A percentile compares a stretch with the other conserved stretches of the same genome.
phyloP scores from a whole-genome alignment of 2,888 invertebrate species.

The Timandra comae region DNA sequence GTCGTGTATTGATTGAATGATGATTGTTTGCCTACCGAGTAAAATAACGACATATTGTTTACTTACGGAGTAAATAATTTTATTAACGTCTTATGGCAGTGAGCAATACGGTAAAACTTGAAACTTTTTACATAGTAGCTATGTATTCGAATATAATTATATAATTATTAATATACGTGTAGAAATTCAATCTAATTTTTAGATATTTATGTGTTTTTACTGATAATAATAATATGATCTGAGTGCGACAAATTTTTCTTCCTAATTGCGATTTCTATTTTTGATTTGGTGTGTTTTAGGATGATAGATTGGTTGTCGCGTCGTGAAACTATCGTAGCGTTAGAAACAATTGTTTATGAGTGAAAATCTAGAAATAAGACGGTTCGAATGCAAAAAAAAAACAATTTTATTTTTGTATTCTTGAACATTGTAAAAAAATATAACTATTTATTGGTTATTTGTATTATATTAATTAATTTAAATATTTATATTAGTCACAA shows the following conservation, averaged over 20 bases:
- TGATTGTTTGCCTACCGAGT: too few relatives aligned
- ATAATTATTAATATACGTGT: slow-evolving; percentile 31
- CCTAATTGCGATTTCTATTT: slow-evolving; percentile 34
- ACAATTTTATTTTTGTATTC: slow-evolving; percentile 10
- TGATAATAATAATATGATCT: slow-evolving; percentile 43
- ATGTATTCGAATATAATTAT: slow-evolving; percentile 33
- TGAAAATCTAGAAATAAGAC: too few relatives aligned
- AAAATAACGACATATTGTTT: too few relatives aligned
- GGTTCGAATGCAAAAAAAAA: neutral
- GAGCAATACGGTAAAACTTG: neutral
- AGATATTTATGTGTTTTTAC: slow-evolving; percentile 33
- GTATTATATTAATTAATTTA: slow-evolving; percentile 7
- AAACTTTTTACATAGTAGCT: slow-evolving; percentile 29
- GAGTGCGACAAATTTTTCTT: slow-evolving; percentile 23
- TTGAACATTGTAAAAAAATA: slow-evolving; percentile 17
- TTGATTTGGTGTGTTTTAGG: slow-evolving; percentile 53
- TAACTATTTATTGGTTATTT: slow-evolving; percentile 10
- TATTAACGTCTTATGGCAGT: too few relatives aligned
- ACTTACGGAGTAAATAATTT: too few relatives aligned
- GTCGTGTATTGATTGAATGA: too few relatives aligned
- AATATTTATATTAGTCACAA: slow-evolving; percentile 13
- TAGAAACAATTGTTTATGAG: too few relatives aligned
- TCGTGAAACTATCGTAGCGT: too few relatives aligned
- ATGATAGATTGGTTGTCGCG: too few relatives aligned
- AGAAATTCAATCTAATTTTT: slow-evolving; percentile 37